Base-by-base conservation (phyloP, 2,888 invertebrate genomes). In the Dorcus hopei region DNA sequence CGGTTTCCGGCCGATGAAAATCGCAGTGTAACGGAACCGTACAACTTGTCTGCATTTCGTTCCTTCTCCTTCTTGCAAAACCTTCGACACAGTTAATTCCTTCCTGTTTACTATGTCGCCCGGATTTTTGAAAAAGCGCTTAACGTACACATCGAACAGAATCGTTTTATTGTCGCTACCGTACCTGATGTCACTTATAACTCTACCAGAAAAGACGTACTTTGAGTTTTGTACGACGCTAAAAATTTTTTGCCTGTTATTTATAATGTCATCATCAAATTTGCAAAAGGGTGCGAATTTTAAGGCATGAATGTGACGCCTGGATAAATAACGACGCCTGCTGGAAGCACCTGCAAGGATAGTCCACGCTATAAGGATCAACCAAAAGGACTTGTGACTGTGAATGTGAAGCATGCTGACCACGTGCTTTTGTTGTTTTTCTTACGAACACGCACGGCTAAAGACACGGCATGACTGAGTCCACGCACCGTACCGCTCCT, bases 201-300 rank as follows among this genome's bases (percentile, higher is more conserved):
- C 76, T 68, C 76, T 78, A 14, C 77, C 78, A 52, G 78, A 77
- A 63, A 78, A 78, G 50, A 77, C 74, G 53, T 72, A 73, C 59
- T 74, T 71, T 2, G 78, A 66, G 26, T 65, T 62, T 9, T 63
- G 62, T 33, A 77, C 73, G 61, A 67, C 68, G 49, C 68, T 68
- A 23, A 62, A 59, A 40, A 78, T 70, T 50, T 67, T 67, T 40
- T 70, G 70, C 57, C 76, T 72, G 63, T 70, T 71, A 61, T 69
- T 72, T 45, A 77, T 71, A 49, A 75, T 66, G 39, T 72, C 70
- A 55, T 76, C 74, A 64, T 78, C 76, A 64, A 68, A 76, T 62
- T 71, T 74, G 67, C 78, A 78, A 58, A 74, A 72, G 49, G 77
- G 77, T 49, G 74, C 50, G 39, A 61, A 40, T 43, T 58, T 54